Evolutionary conservation across 2,797 vertebrate species (phyloP), one percentile per base, ranked within the genome.

Genomic region (Myotis myotis): DNA sequence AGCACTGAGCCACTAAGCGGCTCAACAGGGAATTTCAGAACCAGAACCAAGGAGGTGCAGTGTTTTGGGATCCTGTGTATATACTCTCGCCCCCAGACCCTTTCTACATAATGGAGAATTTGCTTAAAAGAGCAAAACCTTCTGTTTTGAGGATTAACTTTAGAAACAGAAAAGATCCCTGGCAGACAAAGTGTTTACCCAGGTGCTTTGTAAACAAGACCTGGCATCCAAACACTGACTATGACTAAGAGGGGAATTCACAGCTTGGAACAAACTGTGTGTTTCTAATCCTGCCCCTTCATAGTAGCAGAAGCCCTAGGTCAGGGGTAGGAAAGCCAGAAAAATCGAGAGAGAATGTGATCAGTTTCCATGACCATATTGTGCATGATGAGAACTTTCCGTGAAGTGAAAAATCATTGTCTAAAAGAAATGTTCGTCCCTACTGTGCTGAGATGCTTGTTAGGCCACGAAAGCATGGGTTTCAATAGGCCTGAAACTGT

Each of bases 111-210:
- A 83, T 68, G 57, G 88, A 79, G 30, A 76, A 76, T 81, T 78
- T 75, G 36, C 53, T 89, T 78, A 75, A 41, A 93, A 93, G 90
- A 92, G 64, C 16, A 95, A 93, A 93, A 17, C 36, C 22, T 47
- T 91, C 7, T 10, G 49, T 87, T 94, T 83, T 49, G 68, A 85
- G 89, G 81, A 75, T 76, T 89, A 44, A 38, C 89, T 96, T 95
- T 89, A 62, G 84, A 87, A 84, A 93, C 16, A 64, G 87, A 68
- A 89, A 86, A 90, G 82, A 62, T 87, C 19, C 33, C 68, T 64
- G 57, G 93, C 47, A 89, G 80, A 28, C 44, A 47, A 80, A 81
- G 23, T 36, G 49, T 91, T 89, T 94, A 55, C 49, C 44, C 57
- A 80, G 47, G 75, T 53, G 71, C 20, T 76, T 70, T 70, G 51